phyloP scores from a whole-genome alignment of 2,113 vertebrate species.

The Pandion haliaetus region DNA sequence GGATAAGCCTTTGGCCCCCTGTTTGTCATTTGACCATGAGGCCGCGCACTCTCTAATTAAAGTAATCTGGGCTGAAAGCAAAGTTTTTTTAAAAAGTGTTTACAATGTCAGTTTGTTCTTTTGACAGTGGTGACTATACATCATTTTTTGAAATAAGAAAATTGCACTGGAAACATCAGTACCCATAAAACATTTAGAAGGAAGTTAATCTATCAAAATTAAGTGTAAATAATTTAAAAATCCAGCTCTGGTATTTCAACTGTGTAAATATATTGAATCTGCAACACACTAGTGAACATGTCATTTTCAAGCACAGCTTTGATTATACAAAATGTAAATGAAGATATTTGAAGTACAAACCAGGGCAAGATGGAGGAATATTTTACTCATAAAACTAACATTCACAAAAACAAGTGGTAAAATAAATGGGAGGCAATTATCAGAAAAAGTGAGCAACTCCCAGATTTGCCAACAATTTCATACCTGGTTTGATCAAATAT shows the following conservation, averaged over 20 bases:
- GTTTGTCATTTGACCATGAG: not conserved
- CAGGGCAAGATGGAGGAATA: not conserved
- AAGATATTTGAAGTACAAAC: conserved; percentile 33
- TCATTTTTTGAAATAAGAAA: not conserved
- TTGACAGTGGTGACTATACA: not conserved
- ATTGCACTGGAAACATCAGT: not conserved
- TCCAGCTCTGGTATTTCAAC: conserved; percentile 9
- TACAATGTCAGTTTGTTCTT: not conserved
- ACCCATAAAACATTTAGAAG: conserved; percentile 39
- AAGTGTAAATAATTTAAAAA: conserved; percentile 35
- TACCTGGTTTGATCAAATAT: not conserved
- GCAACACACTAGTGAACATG: conserved; percentile 30
- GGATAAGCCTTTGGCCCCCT: not conserved
- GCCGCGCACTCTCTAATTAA: not conserved
- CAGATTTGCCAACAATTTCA: not conserved
- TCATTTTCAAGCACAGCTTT: conserved; percentile 42
- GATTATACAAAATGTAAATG: conserved; percentile 30
- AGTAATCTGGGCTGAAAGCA: not conserved
- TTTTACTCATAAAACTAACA: not conserved
- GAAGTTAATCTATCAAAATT: conserved; percentile 54
- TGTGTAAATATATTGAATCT: conserved; percentile 32
- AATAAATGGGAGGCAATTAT: not conserved
- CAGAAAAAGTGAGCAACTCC: not conserved
- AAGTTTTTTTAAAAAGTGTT: not conserved
- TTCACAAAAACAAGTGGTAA: not conserved